These are phyloP conservation scores for Aelia acuminata DNA, from an alignment of 2,888 invertebrate species.

Conservation along the genomic window DNA sequence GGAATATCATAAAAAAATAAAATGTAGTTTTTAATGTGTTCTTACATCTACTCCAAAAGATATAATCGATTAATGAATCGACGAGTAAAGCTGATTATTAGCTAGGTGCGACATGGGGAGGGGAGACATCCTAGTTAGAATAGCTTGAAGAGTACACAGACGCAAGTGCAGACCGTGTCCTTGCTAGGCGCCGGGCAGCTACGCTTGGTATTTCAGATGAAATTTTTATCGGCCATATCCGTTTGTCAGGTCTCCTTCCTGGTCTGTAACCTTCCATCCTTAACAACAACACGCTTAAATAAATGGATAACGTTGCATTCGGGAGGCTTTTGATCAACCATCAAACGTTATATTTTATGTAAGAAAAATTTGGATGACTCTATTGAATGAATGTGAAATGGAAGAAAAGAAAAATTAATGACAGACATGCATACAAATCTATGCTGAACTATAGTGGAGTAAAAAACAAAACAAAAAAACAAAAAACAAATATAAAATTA, in stretches of 20 bases:
- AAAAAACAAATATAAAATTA: no score
- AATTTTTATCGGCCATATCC: constrained; percentile 53
- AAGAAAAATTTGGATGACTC: no score
- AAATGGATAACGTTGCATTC: neutral
- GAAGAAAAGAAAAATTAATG: no score
- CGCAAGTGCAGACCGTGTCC: neutral
- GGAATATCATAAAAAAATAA: no score
- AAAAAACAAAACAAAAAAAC: no score
- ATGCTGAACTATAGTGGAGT: no score
- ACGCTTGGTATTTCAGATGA: constrained; percentile 58
- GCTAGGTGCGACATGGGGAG: neutral
- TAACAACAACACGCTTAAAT: neutral
- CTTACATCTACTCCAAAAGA: neutral
- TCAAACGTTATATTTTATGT: no score
- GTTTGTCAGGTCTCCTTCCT: constrained; percentile 39
- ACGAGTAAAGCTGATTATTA: neutral
- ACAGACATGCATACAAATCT: no score
- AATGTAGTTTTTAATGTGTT: no score
- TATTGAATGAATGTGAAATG: no score
- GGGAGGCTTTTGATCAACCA: no score
- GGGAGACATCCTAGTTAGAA: neutral
- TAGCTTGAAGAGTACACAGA: constrained; percentile 21
- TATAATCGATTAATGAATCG: neutral
- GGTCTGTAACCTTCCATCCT: constrained; percentile 30
- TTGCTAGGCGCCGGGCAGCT: constrained; percentile 53